Evolutionary conservation across 1,140 invertebrate genomes (phyloP), one percentile per base, ranked within the genome.

Genomic region (Cherax quadricarinatus): DNA sequence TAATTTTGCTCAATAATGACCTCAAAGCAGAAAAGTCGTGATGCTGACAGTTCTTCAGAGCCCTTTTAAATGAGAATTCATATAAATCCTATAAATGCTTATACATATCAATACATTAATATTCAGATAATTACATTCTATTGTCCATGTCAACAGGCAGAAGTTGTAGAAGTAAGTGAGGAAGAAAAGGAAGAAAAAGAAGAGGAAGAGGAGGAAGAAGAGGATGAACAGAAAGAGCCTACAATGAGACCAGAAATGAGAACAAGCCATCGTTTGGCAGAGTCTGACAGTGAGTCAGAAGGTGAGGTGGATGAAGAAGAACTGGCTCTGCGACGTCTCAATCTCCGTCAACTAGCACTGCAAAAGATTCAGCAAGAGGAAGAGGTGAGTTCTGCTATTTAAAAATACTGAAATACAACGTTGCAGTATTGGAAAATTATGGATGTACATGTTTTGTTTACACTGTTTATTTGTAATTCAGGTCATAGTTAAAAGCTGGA

Each of bases 261-360:
- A 30, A 83, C 81, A 70, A 93, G 92, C 83, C 92, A 93, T 82
- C 89, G 93, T 9, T 57, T 94, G 49, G 93, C 92, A 12, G 93
- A 94, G 16, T 93, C 93, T 21, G 92, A 93, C 78, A 91, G 83
- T 92, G 94, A 93, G 78, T 93, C 87, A 51, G 96, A 95, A 89
- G 95, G 95, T 41, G 96, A 97, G 91, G 94, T 97, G 0, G 97
- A 97, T 92, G 97, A 98, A 94, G 96, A 96, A 62, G 98, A 98
- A 95, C 97, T 99, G 94, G 98, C 99, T 94, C 96, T 96, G 94
- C 95, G 98, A 79, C 96, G 98, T 91, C 96, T 97, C 80, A 96
- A 96, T 88, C 94, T 98, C 21, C 96, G 97, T 88, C 96, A 97
- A 93, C 96, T 96, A 93, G 97, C 97, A 81, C 94, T 97, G 4